phyloP scores from a whole-genome alignment of 2,113 vertebrate species.

The Rhynchopsitta pachyrhyncha region DNA sequence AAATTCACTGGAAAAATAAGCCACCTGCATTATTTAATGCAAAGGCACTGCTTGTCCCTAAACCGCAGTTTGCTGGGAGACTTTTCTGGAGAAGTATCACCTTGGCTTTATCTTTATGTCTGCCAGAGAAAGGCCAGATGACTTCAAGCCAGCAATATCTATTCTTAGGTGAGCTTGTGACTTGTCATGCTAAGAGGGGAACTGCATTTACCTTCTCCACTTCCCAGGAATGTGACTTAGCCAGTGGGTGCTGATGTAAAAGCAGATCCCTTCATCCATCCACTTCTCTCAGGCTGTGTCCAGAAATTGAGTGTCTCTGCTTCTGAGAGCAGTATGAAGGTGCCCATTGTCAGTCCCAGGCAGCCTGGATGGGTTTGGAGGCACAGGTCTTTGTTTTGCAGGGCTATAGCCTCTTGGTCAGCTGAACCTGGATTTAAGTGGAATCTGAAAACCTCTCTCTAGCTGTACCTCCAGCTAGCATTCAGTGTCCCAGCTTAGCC shows the following conservation, averaged over 20 bases:
- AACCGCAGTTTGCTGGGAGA: background rate
- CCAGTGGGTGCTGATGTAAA: background rate
- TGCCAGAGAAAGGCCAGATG: background rate
- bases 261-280: accelerated
- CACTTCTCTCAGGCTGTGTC: background rate
- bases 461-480: background rate
- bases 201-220: background rate
- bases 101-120: background rate
- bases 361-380: background rate
- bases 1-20: background rate
- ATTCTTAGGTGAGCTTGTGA: background rate
- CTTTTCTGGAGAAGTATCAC: background rate
- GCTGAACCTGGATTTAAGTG: background rate
- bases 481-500: background rate
- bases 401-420: background rate
- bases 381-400: background rate
- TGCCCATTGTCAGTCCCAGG: background rate
- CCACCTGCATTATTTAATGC: background rate
- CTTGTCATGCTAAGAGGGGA: background rate
- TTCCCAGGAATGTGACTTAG: background rate
- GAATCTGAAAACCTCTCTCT: background rate
- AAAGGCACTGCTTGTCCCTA: background rate
- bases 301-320: accelerated
- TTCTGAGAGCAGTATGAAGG: background rate
- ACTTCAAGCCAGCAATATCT: background rate